Base-by-base conservation (phyloP, 2,797 vertebrate genomes). In the Tamandua tetradactyla region DNA sequence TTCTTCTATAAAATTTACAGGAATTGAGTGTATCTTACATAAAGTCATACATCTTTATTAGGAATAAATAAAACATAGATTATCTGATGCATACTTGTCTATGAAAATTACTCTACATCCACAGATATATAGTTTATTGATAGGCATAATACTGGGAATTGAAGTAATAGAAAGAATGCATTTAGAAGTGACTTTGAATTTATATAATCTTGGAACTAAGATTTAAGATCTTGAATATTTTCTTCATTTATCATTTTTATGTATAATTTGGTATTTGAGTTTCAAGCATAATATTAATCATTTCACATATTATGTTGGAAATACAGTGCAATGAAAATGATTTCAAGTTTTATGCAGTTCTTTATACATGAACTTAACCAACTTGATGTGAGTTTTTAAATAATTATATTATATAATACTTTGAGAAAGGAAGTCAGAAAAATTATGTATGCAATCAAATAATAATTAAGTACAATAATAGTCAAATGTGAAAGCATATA, bases 121-220 rank as follows among this genome's bases (percentile, higher is more conserved):
- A 94, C 6, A 80, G 47, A 57, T 86, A 81, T 74, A 66, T 59
- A n/a, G 82, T 68, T 78, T 89, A 94, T 35, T 37, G 82, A 44
- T 15, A 88, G 22, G 3, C 59, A 71, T 23, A 89, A 59, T 9
- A 30, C 22, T 15, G n/a, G 37, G 1, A 1, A 42, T 71, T 81
- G 17, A 80, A 84, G n/a, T 35, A 52, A 8, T 93, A 75, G 2
- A 49, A 89, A 72, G 72, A 74, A 35, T 75, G 2, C 47, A n/a
- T 57, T 80, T 78, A 80, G n/a, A 74, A 72, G 62, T 89, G n/a
- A 40, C 57, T 76, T 69, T 62, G 3, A 64, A 57, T 84, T 89
- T 64, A 78, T 92, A 15, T 55, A 66, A 80, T 0, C 7, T 62
- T 49, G 7, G 25, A 89, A 93, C 20, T 68, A 6, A 83, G 80